Percentiles rank a stretch among this genome's conserved stretches.
Conservation (phyloP, 2,797 vertebrate species). For the Anomalospiza imberbis region DNA sequence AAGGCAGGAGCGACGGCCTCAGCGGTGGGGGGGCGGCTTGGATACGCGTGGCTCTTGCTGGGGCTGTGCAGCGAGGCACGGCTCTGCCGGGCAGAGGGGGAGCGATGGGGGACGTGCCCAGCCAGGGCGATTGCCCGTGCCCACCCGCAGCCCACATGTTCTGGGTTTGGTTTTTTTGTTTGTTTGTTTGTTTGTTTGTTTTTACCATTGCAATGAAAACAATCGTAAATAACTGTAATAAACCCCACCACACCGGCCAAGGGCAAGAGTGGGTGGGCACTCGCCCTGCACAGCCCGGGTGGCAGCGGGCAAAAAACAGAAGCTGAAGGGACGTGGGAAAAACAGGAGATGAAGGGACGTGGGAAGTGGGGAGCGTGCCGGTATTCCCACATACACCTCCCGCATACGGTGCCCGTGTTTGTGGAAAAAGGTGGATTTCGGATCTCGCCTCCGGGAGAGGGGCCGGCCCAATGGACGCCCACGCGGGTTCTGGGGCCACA, state of each 20-base stretch:
- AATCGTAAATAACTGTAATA: not conserved
- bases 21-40: fast-evolving
- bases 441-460: slow-evolving; percentile 7
- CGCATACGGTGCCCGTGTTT: slow-evolving; percentile 53
- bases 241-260: not conserved
- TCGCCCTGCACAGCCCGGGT: slow-evolving; percentile 15
- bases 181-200: not conserved
- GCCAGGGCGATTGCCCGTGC: slow-evolving; percentile 6
- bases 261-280: not conserved
- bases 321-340: not conserved
- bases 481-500: not conserved
- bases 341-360: not conserved
- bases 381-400: slow-evolving; percentile 16
- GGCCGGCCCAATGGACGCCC: not conserved
- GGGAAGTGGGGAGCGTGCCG: not conserved
- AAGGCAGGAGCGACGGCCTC: not conserved
- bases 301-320: not conserved
- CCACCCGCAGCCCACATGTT: not conserved
- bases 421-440: slow-evolving; percentile 73
- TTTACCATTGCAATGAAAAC: slow-evolving; percentile 40
- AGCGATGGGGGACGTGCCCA: not conserved
- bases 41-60: fast-evolving
- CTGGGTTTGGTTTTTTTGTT: not conserved
- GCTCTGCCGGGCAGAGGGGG: not conserved
- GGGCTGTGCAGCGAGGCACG: not conserved